Percentiles rank a stretch among this genome's conserved stretches.
These are phyloP conservation scores for Mycogona germanica DNA, from an alignment of 2,888 invertebrate species.

Conservation along the genomic window DNA sequence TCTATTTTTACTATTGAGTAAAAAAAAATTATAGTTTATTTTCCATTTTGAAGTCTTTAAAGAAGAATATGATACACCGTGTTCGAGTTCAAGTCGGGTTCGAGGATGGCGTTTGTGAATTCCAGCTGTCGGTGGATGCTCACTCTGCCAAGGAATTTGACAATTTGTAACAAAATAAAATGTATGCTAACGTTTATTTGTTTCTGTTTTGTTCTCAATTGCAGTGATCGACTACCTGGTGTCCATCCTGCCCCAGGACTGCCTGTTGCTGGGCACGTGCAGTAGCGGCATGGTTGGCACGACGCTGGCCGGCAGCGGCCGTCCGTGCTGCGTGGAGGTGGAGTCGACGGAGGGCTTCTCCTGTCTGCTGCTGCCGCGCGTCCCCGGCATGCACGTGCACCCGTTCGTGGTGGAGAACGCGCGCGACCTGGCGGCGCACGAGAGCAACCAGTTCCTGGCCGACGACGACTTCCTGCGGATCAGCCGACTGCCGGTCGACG, in stretches of 20 bases:
- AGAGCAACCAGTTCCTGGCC: constrained; percentile 5
- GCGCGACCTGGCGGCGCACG: constrained; percentile 10
- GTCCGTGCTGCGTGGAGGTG: constrained; percentile 15
- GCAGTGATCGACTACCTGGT: constrained; percentile 18
- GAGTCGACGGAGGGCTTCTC: constrained; percentile 17
- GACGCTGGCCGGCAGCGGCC: constrained; percentile 4
- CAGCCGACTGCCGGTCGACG: constrained; percentile 8
- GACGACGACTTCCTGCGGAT: constrained; percentile 13
- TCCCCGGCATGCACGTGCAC: constrained; percentile 12
- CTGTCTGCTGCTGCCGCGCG: constrained; percentile 17
- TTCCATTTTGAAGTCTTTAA: too few relatives aligned
- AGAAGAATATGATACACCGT: too few relatives aligned
- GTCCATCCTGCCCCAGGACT: constrained; percentile 14
- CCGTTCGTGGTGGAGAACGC: constrained; percentile 18
- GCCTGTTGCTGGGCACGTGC: constrained; percentile 17
- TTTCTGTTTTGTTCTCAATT: constrained; percentile 1
- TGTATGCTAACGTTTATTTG: neutral
- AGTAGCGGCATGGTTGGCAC: constrained; percentile 20
- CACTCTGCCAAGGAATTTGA: too few relatives aligned
- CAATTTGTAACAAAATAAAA: too few relatives aligned
- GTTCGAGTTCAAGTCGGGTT: too few relatives aligned
- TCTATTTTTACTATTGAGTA: too few relatives aligned
- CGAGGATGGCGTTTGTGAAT: too few relatives aligned
- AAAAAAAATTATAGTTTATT: too few relatives aligned
- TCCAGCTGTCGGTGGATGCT: too few relatives aligned